phyloP scores from a whole-genome alignment of 2,888 invertebrate genomes.

The Tachina lurida region DNA sequence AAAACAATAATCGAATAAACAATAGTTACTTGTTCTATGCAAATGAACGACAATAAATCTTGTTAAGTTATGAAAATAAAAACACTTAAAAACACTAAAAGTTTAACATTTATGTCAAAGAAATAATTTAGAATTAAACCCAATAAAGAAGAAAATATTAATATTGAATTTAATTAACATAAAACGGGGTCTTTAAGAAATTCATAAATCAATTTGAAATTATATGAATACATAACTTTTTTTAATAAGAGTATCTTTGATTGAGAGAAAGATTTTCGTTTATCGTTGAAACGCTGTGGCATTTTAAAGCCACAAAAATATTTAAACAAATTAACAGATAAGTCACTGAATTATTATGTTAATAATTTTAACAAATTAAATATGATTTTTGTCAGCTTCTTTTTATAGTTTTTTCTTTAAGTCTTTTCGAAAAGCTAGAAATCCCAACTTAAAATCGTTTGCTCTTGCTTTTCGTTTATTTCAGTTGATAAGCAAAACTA shows the following conservation, averaged over 20 bases:
- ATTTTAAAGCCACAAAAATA: no score
- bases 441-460: background rate
- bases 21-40: slow-evolving; percentile 44
- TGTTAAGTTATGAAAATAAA: slow-evolving; percentile 13
- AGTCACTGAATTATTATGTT: slow-evolving; percentile 51
- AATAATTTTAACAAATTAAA: slow-evolving; percentile 61
- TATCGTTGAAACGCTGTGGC: no score
- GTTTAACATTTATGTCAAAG: slow-evolving; percentile 7
- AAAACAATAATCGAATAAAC: background rate
- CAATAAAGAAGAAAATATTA: slow-evolving; percentile 4
- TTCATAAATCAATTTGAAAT: slow-evolving; percentile 18
- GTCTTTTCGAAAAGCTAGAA: background rate
- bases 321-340: background rate
- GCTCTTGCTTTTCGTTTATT: background rate
- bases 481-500: slow-evolving; percentile 24
- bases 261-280: no score
- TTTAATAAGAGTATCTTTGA: no score
- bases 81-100: background rate
- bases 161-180: slow-evolving; percentile 20
- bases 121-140: background rate
- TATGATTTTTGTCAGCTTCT: slow-evolving; percentile 54
- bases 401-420: background rate
- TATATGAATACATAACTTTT: no score
- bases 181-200: slow-evolving; percentile 33
- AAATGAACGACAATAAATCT: slow-evolving; percentile 47